Evolutionary conservation across 2,888 invertebrate species (phyloP).

Genomic region (Clusia tigrina): DNA sequence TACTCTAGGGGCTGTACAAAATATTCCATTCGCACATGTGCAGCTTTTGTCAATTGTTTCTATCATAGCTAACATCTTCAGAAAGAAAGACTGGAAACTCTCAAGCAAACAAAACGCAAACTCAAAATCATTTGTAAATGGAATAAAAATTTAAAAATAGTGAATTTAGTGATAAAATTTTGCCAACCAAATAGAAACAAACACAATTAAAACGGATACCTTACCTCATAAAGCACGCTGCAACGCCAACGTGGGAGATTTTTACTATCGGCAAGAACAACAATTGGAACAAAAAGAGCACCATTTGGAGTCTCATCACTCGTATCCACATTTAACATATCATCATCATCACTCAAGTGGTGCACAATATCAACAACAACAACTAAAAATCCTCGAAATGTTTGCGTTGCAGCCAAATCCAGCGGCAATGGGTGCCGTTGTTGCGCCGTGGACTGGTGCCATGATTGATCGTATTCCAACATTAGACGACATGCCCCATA

Average conservation of each 20-base stretch:
- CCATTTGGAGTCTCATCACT: background rate
- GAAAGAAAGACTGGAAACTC: too few relatives aligned
- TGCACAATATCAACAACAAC: slow-evolving; percentile 13
- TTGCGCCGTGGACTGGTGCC: slow-evolving; percentile 82
- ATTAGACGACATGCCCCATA: slow-evolving; percentile 85
- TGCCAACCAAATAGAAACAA: too few relatives aligned
- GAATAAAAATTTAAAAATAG: background rate
- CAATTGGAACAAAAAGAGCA: slow-evolving; percentile 3
- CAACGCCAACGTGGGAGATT: slow-evolving; percentile 13
- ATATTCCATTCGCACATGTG: too few relatives aligned
- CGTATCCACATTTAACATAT: background rate
- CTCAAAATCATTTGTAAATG: background rate
- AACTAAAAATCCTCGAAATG: slow-evolving; percentile 44
- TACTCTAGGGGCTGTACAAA: too few relatives aligned
- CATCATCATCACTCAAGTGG: slow-evolving; percentile 10
- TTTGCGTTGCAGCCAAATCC: slow-evolving; percentile 81
- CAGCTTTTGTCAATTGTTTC: too few relatives aligned
- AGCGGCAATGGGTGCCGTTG: slow-evolving; percentile 79
- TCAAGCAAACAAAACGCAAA: background rate
- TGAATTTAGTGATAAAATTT: too few relatives aligned
- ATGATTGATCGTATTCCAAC: slow-evolving; percentile 73
- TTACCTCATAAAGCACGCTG: slow-evolving; percentile 2
- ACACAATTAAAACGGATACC: slow-evolving; percentile 20
- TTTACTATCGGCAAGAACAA: slow-evolving; percentile 11
- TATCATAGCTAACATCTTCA: too few relatives aligned